Evolutionary conservation across 2,113 vertebrate species (phyloP).

Genomic region (Tragelaphus scriptus): DNA sequence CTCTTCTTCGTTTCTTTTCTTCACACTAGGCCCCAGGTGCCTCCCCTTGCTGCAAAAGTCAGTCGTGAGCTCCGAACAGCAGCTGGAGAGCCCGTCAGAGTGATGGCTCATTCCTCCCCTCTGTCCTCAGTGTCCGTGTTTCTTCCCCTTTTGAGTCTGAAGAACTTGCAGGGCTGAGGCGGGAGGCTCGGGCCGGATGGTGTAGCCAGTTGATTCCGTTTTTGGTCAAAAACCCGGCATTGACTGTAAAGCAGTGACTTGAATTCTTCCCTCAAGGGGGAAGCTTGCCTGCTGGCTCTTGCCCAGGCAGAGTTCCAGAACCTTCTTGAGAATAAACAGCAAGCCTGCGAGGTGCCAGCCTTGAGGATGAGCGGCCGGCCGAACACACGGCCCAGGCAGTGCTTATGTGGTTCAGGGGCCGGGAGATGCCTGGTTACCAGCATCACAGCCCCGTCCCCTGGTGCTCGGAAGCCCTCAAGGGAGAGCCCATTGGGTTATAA

Average conservation of each 20-base stretch:
- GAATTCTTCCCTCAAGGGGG: neutral
- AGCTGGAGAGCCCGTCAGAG: rapidly evolving
- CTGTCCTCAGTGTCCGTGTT: neutral
- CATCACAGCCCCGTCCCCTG: neutral
- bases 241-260: neutral
- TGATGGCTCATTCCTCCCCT: neutral
- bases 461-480: neutral
- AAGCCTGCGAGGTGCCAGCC: neutral
- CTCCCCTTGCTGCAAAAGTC: neutral
- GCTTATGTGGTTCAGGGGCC: rapidly evolving
- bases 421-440: rapidly evolving
- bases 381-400: neutral
- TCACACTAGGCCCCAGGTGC: rapidly evolving
- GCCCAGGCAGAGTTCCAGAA: slow-evolving; percentile 32
- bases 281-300: neutral
- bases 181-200: neutral
- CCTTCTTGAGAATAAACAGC: slow-evolving; percentile 28
- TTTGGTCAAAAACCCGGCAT: slow-evolving; percentile 44
- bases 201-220: neutral
- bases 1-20: neutral
- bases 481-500: rapidly evolving
- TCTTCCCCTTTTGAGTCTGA: neutral
- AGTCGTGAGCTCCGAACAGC: rapidly evolving
- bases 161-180: neutral
- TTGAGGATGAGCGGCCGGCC: neutral